These are phyloP conservation scores for Heliconius sara DNA, from an alignment of 2,888 invertebrate species.

Conservation along the genomic window DNA sequence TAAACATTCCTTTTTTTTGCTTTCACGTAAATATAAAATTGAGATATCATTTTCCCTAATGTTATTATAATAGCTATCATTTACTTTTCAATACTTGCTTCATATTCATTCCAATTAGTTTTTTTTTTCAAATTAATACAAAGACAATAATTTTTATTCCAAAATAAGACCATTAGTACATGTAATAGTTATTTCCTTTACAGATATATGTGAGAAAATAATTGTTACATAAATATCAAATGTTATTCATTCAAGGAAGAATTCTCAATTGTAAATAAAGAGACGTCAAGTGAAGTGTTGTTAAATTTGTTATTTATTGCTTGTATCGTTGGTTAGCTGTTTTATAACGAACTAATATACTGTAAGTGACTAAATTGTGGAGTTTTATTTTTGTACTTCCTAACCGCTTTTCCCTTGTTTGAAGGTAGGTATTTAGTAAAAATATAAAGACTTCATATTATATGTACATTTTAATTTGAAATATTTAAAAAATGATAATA, in stretches of 20 bases:
- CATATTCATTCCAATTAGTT: slow-evolving; percentile 8
- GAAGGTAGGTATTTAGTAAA: too few species aligned
- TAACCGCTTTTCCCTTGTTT: background rate
- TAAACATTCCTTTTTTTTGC: slow-evolving; percentile 33
- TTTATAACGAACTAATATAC: slow-evolving; percentile 77
- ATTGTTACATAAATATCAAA: slow-evolving; percentile 6
- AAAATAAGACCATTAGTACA: background rate
- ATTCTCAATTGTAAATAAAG: slow-evolving; percentile 63
- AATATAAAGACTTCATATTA: too few species aligned
- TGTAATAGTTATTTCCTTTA: slow-evolving; percentile 2
- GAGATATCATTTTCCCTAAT: background rate
- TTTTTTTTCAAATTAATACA: slow-evolving; percentile 9
- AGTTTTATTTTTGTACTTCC: slow-evolving; percentile 58
- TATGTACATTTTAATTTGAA: too few species aligned
- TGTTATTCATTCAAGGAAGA: slow-evolving; percentile 35
- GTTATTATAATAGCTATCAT: background rate
- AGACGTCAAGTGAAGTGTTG: slow-evolving; percentile 70
- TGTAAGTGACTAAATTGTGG: slow-evolving; percentile 68
- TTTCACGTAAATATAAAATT: background rate
- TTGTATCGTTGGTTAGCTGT: slow-evolving; percentile 76
- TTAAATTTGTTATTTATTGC: slow-evolving; percentile 80
- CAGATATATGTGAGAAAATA: background rate
- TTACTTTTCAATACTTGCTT: background rate
- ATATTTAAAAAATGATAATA: too few species aligned
- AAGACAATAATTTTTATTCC: slow-evolving; percentile 23